phyloP scores from a whole-genome alignment of 2,888 invertebrate genomes.

The Trachelus iudaicus region DNA sequence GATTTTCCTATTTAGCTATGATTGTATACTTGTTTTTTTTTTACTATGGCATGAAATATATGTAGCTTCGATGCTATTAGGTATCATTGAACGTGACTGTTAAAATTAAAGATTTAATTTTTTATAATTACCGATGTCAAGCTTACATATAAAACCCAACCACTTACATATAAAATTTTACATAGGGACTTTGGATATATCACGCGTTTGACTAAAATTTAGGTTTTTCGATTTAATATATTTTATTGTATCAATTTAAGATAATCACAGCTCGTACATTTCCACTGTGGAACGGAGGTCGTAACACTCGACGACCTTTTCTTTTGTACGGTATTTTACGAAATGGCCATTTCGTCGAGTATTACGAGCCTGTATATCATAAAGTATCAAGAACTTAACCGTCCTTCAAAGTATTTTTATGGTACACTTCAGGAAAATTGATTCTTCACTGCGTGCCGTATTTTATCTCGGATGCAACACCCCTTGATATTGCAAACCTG shows the following conservation, averaged over 20 bases:
- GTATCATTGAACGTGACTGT: background rate
- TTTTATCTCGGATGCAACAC: background rate
- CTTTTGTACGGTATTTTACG: background rate
- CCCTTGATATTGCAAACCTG: slow-evolving; percentile 6
- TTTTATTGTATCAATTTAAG: background rate
- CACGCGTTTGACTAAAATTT: background rate
- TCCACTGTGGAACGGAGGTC: background rate
- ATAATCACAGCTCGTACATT: background rate
- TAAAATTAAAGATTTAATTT: background rate
- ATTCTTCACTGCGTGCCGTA: slow-evolving; percentile 7
- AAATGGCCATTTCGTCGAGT: background rate
- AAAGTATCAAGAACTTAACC: background rate
- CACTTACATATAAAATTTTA: background rate
- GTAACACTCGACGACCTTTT: background rate
- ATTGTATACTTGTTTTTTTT: background rate
- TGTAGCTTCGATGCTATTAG: background rate
- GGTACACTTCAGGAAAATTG: slow-evolving; percentile 3
- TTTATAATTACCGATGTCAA: background rate
- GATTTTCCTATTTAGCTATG: background rate
- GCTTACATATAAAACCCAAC: fast-evolving
- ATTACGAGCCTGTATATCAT: background rate
- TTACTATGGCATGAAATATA: background rate
- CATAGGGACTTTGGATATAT: background rate
- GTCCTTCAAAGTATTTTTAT: background rate
- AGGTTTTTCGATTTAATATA: background rate